Conservation (phyloP, 30 jellyfish, hydroid and myxozoan genomes). For the Calvadosia cruxmelitensis region DNA sequence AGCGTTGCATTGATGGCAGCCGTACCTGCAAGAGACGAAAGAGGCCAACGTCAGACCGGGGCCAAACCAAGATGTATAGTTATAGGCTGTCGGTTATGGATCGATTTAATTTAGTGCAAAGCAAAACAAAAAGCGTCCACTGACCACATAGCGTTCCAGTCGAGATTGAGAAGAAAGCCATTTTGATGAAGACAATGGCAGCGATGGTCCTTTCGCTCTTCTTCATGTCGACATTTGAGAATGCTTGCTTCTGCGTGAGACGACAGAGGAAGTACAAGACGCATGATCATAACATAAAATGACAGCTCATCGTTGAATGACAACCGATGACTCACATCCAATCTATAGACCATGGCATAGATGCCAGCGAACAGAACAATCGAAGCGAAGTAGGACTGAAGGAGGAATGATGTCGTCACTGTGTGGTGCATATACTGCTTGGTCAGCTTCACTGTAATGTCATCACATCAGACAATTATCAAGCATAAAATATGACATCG, state of each 20-base stretch:
- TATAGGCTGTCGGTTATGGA: background rate
- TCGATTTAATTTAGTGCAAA: background rate
- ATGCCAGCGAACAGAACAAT: slow-evolving; percentile 73
- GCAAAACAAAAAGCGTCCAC: background rate
- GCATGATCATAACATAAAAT: too few relatives aligned
- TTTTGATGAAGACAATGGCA: slow-evolving; percentile 21
- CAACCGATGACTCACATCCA: slow-evolving; percentile 11
- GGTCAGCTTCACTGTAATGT: slow-evolving; percentile 38
- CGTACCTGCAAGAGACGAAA: slow-evolving; percentile 37
- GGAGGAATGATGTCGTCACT: slow-evolving; percentile 46
- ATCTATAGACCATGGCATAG: slow-evolving; percentile 39
- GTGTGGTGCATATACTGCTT: slow-evolving; percentile 76
- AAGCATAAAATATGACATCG: too few relatives aligned
- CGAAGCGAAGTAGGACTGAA: slow-evolving; percentile 64
- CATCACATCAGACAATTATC: background rate
- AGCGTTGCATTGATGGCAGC: slow-evolving; percentile 47
- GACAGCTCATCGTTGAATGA: too few relatives aligned
- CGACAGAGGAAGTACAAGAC: too few relatives aligned
- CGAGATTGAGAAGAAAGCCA: slow-evolving; percentile 66
- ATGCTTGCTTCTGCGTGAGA: background rate
- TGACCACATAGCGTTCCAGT: slow-evolving; percentile 90
- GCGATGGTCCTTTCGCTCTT: background rate
- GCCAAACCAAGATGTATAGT: background rate
- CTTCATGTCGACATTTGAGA: background rate
- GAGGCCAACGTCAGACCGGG: background rate